Conservation (phyloP, 2,797 vertebrate genomes). For the Prionace glauca region DNA sequence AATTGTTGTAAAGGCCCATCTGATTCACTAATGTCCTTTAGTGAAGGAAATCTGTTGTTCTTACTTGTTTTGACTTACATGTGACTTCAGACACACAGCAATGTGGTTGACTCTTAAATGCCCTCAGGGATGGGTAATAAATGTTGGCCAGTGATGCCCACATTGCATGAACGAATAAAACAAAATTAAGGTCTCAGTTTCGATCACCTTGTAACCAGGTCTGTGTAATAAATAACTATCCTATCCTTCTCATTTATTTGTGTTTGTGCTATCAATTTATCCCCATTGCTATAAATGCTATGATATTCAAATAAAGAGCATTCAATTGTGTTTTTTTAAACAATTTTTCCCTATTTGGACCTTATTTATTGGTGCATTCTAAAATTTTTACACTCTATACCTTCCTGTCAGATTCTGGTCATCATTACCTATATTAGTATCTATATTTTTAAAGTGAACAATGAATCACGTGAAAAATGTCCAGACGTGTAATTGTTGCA, state of each 20-base stretch:
- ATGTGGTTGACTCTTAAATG: too few relatives aligned
- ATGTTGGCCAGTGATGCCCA: too few relatives aligned
- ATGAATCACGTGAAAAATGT: background rate
- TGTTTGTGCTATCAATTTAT: background rate
- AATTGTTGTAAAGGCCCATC: too few relatives aligned
- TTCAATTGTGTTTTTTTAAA: background rate
- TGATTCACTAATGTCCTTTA: too few relatives aligned
- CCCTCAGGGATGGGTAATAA: too few relatives aligned
- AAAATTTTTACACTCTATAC: background rate
- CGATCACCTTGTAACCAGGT: background rate
- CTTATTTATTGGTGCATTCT: background rate
- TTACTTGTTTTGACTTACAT: too few relatives aligned
- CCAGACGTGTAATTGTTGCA: background rate
- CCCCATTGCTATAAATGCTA: background rate
- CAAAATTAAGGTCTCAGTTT: background rate
- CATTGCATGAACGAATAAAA: too few relatives aligned
- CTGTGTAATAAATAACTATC: background rate
- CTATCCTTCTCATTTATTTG: background rate
- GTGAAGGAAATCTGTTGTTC: too few relatives aligned
- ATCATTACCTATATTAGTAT: background rate
- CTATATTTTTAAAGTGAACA: background rate
- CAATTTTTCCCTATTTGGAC: background rate
- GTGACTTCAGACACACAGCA: too few relatives aligned
- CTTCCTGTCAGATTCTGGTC: background rate
- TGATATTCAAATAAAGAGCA: background rate